Base-by-base conservation (phyloP, 2,113 vertebrate species). In the Tetraodon nigroviridis region DNA sequence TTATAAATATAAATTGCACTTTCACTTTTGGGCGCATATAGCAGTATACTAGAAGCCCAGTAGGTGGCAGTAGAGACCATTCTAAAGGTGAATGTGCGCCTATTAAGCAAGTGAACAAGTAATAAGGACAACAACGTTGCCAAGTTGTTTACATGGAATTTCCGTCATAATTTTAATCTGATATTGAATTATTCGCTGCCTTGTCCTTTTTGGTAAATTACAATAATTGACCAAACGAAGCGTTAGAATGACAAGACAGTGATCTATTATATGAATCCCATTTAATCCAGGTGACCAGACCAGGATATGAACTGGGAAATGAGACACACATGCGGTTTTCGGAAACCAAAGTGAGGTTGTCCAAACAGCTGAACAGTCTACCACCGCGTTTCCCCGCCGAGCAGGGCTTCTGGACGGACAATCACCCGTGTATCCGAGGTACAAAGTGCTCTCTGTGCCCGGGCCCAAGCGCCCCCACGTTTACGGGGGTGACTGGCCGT, bases 311-410 rank as follows among this genome's bases (percentile, higher is more conserved):
- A 70, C 42, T 37, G 58, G 77, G 84, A 81, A 85, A 77, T 70
- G 53, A 66, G 58, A 52, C 64, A 55, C 55, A 79, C 73, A 60
- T 90, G 84, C 78, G 75, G 59, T 77, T 67, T 71, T 81, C 7
- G 83, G 89, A 91, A 92, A 85, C 88, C 86, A 71, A 58, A 71
- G 73, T 73, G 60, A 87, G 87, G 88, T 88, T 91, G 88, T 92
- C 78, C 82, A 86, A 93, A 93, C 89, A 92, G 47, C 61, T 42
- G 78, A 61, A 88, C 90, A 87, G 78, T 87, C 81, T 68, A 69
- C 84, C 82, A n/a, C 88, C 89, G 88, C 77, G 86, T 76, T 63
- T 68, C 67, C 71, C 78, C 75, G 69, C 55, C 37, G 44, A 63
- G 80, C 80, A 47, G 67, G 82, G 82, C 65, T 52, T 68, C 37